Conservation (phyloP, 2,888 invertebrate genomes). For the Drosophila melanosoma region DNA sequence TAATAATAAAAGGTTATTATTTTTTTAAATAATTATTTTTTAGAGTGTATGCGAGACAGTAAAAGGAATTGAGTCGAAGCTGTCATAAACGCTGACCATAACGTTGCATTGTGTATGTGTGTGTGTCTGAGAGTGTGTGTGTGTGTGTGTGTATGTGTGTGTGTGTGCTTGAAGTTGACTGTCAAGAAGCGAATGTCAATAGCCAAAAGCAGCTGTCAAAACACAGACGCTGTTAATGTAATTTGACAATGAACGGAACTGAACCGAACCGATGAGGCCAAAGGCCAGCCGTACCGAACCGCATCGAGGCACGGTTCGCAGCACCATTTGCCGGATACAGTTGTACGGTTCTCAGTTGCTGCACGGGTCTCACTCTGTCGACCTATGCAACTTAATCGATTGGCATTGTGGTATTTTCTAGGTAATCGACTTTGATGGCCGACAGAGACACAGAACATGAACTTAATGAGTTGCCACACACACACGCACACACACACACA, state of each 20-base stretch:
- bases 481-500: neutral
- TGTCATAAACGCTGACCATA: conserved; percentile 54
- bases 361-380: conserved; percentile 6
- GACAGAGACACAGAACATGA: conserved; percentile 37
- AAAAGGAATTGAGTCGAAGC: conserved; percentile 47
- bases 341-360: neutral
- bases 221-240: conserved; percentile 77
- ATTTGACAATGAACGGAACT: conserved; percentile 74
- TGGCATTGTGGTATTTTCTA: conserved; percentile 74
- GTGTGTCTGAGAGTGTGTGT: conserved; percentile 3
- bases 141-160: conserved; percentile 14
- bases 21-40: neutral
- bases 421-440: conserved; percentile 78
- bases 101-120: conserved; percentile 51
- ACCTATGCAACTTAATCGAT: conserved; percentile 73
- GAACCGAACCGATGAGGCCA: conserved; percentile 45
- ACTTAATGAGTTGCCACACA: conserved; percentile 65
- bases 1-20: neutral
- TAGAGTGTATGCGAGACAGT: neutral
- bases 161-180: conserved; percentile 27
- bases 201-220: conserved; percentile 76
- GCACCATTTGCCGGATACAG: neutral
- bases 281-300: conserved; percentile 26
- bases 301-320: neutral
- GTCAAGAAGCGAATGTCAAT: conserved; percentile 72